These are phyloP conservation scores for Cheilinus undulatus DNA, from an alignment of 2,113 vertebrate species.

Conservation along the genomic window DNA sequence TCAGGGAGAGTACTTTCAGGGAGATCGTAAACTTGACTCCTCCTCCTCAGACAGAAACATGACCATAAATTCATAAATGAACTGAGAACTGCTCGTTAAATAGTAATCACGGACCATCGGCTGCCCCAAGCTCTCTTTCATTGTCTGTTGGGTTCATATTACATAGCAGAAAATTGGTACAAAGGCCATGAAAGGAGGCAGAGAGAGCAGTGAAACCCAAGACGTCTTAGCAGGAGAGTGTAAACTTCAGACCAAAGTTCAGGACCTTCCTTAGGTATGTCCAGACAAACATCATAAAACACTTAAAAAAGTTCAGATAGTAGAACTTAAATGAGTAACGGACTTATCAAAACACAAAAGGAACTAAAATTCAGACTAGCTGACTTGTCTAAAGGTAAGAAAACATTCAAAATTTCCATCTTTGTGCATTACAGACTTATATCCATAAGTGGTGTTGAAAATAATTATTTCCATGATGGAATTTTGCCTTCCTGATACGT, in stretches of 20 bases:
- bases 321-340: too few relatives aligned
- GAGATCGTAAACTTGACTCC: slow-evolving; percentile 6
- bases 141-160: slow-evolving; percentile 56
- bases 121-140: slow-evolving; percentile 28
- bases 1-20: slow-evolving; percentile 17
- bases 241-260: slow-evolving; percentile 20
- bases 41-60: slow-evolving; percentile 19
- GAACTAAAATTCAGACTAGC: too few relatives aligned
- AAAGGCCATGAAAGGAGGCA: slow-evolving; percentile 31
- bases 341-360: too few relatives aligned
- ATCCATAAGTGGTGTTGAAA: too few relatives aligned
- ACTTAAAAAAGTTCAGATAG: neutral
- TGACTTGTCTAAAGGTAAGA: too few relatives aligned
- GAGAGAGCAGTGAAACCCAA: slow-evolving; percentile 50
- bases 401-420: too few relatives aligned
- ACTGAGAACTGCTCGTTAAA: slow-evolving; percentile 59
- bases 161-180: slow-evolving; percentile 52
- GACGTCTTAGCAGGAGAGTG: slow-evolving; percentile 29
- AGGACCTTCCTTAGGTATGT: neutral
- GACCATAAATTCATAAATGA: slow-evolving; percentile 63
- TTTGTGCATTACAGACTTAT: too few relatives aligned
- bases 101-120: slow-evolving; percentile 55
- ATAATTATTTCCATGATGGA: too few relatives aligned
- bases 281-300: neutral
- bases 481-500: too few relatives aligned